phyloP scores from a whole-genome alignment of 2,797 vertebrate genomes.

The Molossus molossus region DNA sequence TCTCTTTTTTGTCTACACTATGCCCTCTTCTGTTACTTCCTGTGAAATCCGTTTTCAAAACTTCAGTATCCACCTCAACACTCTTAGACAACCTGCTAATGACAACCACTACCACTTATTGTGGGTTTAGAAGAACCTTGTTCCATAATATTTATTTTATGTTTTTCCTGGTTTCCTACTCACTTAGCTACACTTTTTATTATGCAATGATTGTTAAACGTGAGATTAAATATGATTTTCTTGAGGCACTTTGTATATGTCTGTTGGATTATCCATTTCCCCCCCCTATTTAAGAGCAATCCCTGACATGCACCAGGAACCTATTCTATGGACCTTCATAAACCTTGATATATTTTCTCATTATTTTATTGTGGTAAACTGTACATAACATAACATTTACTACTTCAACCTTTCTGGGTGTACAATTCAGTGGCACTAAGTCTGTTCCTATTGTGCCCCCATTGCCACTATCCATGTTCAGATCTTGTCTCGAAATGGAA shows the following conservation, averaged over 20 bases:
- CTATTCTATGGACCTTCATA: neutral
- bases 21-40: neutral
- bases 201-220: neutral
- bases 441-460: neutral
- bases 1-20: neutral
- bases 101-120: neutral
- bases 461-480: neutral
- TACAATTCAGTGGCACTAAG: neutral
- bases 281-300: neutral
- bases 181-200: neutral
- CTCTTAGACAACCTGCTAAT: neutral
- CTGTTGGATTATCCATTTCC: neutral
- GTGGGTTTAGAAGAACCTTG: neutral
- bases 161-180: neutral
- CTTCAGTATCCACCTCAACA: neutral
- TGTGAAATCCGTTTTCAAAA: constrained; percentile 32
- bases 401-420: neutral
- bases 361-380: neutral
- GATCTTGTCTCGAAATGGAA: neutral
- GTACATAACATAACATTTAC: neutral
- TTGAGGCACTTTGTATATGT: neutral
- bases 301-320: neutral
- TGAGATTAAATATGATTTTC: neutral
- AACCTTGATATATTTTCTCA: neutral
- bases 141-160: neutral